Percentiles rank a stretch among this genome's conserved stretches.
phyloP scores from a whole-genome alignment of 2,113 vertebrate genomes.

The Hippolais icterina region DNA sequence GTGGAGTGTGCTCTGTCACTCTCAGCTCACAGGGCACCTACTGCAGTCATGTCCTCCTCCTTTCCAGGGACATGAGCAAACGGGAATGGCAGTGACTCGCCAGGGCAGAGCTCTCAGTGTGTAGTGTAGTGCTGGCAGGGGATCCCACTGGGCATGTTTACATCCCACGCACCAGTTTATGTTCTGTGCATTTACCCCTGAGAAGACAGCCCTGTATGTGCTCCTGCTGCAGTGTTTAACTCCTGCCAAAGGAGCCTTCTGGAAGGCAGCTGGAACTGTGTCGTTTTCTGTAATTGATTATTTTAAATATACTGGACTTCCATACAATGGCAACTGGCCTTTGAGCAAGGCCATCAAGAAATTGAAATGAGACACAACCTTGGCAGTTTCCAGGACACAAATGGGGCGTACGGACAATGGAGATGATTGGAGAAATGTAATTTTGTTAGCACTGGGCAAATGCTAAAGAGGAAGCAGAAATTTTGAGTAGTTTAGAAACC shows the following conservation, averaged over 20 bases:
- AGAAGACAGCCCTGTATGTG: background rate
- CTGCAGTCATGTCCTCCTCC: background rate
- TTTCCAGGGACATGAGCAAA: background rate
- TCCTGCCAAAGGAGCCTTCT: background rate
- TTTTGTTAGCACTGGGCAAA: background rate
- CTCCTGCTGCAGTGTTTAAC: background rate
- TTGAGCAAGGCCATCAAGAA: conserved; percentile 7
- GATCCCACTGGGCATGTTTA: background rate
- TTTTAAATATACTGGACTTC: background rate
- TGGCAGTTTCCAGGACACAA: background rate
- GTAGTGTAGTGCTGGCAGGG: background rate
- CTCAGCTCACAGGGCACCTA: background rate
- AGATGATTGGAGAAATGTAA: background rate
- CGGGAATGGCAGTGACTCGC: background rate
- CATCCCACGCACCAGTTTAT: background rate
- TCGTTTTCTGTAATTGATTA: background rate
- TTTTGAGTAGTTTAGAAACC: background rate
- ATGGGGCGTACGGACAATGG: background rate
- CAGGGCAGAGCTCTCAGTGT: background rate
- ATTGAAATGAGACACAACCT: background rate
- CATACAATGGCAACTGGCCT: background rate
- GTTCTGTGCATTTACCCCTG: background rate
- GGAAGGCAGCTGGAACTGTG: background rate
- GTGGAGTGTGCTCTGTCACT: background rate
- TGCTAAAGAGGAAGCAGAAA: background rate